Evolutionary conservation across 2,888 invertebrate species (phyloP), one percentile per base, ranked within the genome.

Genomic region (Crepidodera aurea): DNA sequence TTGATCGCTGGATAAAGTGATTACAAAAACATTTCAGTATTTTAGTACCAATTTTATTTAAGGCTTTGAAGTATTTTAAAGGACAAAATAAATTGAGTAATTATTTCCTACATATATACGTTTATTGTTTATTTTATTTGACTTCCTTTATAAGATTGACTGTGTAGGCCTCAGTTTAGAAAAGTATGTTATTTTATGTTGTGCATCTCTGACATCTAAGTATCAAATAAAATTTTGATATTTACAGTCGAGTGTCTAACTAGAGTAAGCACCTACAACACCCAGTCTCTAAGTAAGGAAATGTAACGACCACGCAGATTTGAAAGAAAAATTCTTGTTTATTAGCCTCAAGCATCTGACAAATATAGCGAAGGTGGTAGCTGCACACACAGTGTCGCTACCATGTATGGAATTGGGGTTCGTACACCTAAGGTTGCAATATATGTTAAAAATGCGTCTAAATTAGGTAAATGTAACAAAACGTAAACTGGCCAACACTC

Each of bases 231-330:
- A 48, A 18, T 56, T 56, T 46, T 25, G 34, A 56, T 56, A 56
- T 22, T 34, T 34, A 55, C 22, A 19, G 29, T 19, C 25, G 25
- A 25, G 10, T 46, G 46, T 46, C 46, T 44, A 56, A 46, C 56
- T 56, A 34, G 46, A 46, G 37, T 53, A 40, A 16, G 39, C 44
- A 46, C 32, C 42, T 42, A 55, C 55, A 44, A 42, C 37, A 46
- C 22, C 44, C 44, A 46, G 32, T 57, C 44, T 56, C 57, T 57
- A 27, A 50, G 57, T 57, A 48, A 57, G 57, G 57, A 57, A 48
- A 57, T 39, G 57, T 57, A 50, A 27, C 57, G 57, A 57, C 57
- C 57, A 57, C 57, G 57, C 57, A 57, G 16, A 25, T 48, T 57
- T 37, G 22, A 57, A 42, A 29, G 48, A 56, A 55, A 32, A 55